Conservation (phyloP, 2,113 vertebrate species). For the Caranx melampygus region DNA sequence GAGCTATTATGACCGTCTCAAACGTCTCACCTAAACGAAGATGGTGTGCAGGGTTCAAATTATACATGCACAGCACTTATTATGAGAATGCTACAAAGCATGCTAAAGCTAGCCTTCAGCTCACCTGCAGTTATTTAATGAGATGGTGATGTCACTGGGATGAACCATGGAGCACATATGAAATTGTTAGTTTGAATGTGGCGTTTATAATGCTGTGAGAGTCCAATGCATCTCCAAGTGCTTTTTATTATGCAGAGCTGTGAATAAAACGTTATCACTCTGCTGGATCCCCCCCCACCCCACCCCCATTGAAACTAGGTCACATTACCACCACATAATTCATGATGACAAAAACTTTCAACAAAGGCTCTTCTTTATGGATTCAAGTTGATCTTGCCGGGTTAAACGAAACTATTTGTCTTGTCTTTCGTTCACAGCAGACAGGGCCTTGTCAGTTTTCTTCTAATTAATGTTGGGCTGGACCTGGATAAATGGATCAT, state of each 20-base stretch:
- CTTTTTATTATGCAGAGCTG: slow-evolving; percentile 31
- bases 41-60: too few relatives aligned
- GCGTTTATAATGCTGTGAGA: neutral
- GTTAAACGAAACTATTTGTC: slow-evolving; percentile 15
- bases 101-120: neutral
- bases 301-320: slow-evolving; percentile 61
- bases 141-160: neutral
- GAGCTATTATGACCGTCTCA: too few relatives aligned
- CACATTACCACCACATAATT: slow-evolving; percentile 64
- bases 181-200: slow-evolving; percentile 10
- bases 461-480: neutral
- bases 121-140: neutral
- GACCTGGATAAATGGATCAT: slow-evolving; percentile 24
- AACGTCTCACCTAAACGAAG: too few relatives aligned
- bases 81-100: neutral
- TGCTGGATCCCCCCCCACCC: slow-evolving; percentile 1
- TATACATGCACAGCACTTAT: neutral
- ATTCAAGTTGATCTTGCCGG: slow-evolving; percentile 10
- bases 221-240: slow-evolving; percentile 11
- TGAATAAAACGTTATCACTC: slow-evolving; percentile 33
- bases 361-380: slow-evolving; percentile 28
- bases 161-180: neutral
- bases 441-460: neutral
- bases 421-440: neutral
- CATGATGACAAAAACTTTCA: slow-evolving; percentile 43